Evolutionary conservation across 2,113 vertebrate species (phyloP).

Genomic region (Ellobius talpinus): DNA sequence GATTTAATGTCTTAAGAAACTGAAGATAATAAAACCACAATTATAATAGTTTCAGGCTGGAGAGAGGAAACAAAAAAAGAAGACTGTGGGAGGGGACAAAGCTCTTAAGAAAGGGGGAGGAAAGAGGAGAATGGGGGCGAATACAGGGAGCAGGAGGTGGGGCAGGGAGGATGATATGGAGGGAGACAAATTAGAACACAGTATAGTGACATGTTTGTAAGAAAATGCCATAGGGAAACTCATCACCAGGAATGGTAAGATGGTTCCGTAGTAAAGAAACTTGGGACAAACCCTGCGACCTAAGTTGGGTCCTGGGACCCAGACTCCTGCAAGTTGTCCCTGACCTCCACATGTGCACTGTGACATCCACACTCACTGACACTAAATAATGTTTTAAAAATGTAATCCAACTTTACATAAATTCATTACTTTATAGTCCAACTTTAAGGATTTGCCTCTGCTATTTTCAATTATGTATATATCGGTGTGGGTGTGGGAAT

Average conservation of each 20-base stretch:
- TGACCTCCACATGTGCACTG: background rate
- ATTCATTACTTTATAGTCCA: background rate
- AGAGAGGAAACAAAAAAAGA: background rate
- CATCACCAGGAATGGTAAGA: background rate
- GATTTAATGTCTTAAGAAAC: background rate
- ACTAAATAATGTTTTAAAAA: background rate
- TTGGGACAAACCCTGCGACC: background rate
- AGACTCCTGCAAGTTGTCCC: background rate
- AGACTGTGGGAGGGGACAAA: too few relatives aligned
- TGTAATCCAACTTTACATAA: background rate
- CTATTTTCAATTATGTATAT: background rate
- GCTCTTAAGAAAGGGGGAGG: background rate
- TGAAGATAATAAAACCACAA: background rate
- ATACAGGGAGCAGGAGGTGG: background rate
- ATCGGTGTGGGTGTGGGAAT: background rate
- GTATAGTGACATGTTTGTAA: background rate
- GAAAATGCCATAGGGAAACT: background rate
- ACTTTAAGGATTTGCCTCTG: background rate
- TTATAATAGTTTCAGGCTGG: background rate
- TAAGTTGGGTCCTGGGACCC: background rate
- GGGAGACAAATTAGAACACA: background rate
- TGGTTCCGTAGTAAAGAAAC: background rate
- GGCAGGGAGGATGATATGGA: background rate
- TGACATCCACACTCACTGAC: background rate
- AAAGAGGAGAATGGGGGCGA: accelerated